These are phyloP conservation scores for Xiphophorus birchmanni DNA, from an alignment of 2,797 vertebrate species.

Conservation along the genomic window DNA sequence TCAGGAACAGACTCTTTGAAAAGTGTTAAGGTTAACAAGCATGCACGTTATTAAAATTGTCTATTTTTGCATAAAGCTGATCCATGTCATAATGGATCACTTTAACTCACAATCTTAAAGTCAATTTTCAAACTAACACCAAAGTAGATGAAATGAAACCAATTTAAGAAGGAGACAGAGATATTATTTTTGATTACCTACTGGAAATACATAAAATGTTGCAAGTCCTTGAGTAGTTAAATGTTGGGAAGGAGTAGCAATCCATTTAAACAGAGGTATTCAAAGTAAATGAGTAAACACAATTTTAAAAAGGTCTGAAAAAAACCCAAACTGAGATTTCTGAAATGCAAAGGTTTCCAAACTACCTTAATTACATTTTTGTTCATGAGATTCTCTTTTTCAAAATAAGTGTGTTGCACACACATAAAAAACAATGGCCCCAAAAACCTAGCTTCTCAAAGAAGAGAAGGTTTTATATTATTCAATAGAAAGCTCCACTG, in stretches of 20 bases:
- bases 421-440: background rate
- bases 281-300: background rate
- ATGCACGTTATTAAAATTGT: background rate
- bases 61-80: slow-evolving; percentile 7
- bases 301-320: background rate
- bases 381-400: too few species aligned
- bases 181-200: background rate
- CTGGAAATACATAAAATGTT: background rate
- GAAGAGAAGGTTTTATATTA: background rate
- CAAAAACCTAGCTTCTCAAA: background rate
- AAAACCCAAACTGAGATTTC: background rate
- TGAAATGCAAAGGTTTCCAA: too few species aligned
- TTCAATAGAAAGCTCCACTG: background rate
- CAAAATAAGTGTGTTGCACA: too few species aligned
- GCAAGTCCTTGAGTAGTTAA: background rate
- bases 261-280: background rate
- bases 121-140: background rate
- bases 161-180: background rate
- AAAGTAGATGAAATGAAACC: background rate
- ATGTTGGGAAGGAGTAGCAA: background rate
- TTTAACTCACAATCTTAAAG: background rate
- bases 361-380: too few species aligned
- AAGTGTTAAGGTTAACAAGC: too few species aligned
- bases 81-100: background rate
- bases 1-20: too few species aligned